These are phyloP conservation scores for Lobophora halterata DNA, from an alignment of 2,888 invertebrate genomes.

Conservation along the genomic window DNA sequence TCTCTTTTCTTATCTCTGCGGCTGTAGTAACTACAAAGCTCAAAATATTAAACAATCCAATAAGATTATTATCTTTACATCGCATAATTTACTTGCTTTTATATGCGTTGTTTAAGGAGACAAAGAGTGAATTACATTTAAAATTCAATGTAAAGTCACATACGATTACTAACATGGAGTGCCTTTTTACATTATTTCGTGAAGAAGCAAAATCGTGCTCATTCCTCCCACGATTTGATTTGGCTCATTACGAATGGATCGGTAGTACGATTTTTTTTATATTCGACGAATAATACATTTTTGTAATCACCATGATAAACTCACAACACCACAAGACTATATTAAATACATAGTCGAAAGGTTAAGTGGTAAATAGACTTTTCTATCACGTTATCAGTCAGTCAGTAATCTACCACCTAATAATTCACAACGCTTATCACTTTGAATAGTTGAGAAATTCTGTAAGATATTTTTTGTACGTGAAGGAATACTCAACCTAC, in stretches of 20 bases:
- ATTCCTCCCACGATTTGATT: conserved; percentile 52
- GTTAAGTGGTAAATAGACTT: conserved; percentile 15
- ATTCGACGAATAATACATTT: conserved; percentile 35
- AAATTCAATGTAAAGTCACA: conserved; percentile 62
- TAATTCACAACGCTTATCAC: conserved; percentile 11
- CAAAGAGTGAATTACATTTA: conserved; percentile 61
- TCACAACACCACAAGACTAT: conserved; percentile 16
- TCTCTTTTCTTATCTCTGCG: conserved; percentile 34
- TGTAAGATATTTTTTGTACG: conserved; percentile 27
- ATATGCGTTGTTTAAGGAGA: conserved; percentile 47
- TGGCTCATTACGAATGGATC: conserved; percentile 34
- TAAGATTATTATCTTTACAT: conserved; percentile 38
- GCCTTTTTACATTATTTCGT: conserved; percentile 54
- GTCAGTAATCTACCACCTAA: conserved; percentile 10
- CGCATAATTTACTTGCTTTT: conserved; percentile 41
- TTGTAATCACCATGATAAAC: conserved; percentile 27
- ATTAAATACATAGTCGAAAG: conserved; percentile 5
- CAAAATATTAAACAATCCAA: conserved; percentile 39
- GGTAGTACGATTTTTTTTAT: conserved; percentile 39
- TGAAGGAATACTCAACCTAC: conserved; percentile 55
- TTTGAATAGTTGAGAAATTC: conserved; percentile 7
- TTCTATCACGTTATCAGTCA: conserved; percentile 16
- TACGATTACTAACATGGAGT: conserved; percentile 57
- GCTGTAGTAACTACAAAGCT: conserved; percentile 20
- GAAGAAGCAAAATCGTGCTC: conserved; percentile 42